These are phyloP conservation scores for Drosophila hawaiiensis DNA, from an alignment of 2,888 invertebrate species.

Conservation along the genomic window DNA sequence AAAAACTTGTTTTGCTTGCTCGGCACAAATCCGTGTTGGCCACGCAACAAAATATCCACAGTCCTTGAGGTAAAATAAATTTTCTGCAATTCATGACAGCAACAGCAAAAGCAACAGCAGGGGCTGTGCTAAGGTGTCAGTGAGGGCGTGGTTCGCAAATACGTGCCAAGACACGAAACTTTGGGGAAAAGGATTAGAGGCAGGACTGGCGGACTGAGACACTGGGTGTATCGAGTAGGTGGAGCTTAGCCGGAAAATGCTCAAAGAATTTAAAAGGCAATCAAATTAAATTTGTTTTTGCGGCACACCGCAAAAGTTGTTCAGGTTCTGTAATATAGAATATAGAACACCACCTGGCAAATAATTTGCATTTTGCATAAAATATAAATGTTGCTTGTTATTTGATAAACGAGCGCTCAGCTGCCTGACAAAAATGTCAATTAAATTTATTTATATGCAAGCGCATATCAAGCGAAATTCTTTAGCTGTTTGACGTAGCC, in stretches of 20 bases:
- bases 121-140: conserved; percentile 33
- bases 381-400: conserved; percentile 13
- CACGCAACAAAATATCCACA: conserved; percentile 37
- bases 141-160: conserved; percentile 36
- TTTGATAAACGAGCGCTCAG: conserved; percentile 65
- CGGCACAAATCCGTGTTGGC: conserved; percentile 57
- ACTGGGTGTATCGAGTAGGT: background rate
- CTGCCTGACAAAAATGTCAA: conserved; percentile 65
- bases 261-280: conserved; percentile 71
- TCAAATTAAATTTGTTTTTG: conserved; percentile 78
- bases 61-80: conserved; percentile 78
- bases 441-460: conserved; percentile 67
- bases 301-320: conserved; percentile 59
- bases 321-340: conserved; percentile 23
- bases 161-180: conserved; percentile 74
- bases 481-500: conserved; percentile 39
- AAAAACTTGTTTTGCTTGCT: conserved; percentile 49
- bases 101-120: conserved; percentile 47
- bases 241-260: conserved; percentile 20
- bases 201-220: background rate
- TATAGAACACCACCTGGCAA: conserved; percentile 12
- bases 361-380: conserved; percentile 41
- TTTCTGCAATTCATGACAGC: conserved; percentile 72
- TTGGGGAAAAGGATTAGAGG: conserved; percentile 62
- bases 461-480: conserved; percentile 57